Percentiles rank a stretch among this genome's conserved stretches.
Evolutionary conservation across 1,140 invertebrate genomes (phyloP).

Genomic region (Ceratina calcarata): DNA sequence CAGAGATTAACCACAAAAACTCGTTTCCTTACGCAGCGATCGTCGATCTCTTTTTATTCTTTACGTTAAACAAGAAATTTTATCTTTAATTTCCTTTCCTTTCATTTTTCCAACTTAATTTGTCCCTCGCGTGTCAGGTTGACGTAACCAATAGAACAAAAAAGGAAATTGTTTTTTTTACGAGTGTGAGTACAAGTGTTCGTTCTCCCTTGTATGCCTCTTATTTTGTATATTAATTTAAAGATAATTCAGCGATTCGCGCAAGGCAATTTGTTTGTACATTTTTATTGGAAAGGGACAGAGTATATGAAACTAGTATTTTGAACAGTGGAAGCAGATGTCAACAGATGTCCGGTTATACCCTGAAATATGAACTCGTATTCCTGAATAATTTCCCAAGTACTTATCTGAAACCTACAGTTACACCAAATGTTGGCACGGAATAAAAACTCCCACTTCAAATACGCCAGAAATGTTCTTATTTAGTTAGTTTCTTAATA

Average conservation of each 20-base stretch:
- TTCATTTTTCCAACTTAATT: too few relatives aligned
- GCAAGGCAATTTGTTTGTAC: too few relatives aligned
- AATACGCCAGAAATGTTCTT: background rate
- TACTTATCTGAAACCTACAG: conserved; percentile 1
- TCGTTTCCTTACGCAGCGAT: conserved; percentile 39
- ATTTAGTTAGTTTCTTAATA: too few relatives aligned
- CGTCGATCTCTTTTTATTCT: background rate
- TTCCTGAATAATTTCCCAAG: background rate
- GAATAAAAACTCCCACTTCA: background rate
- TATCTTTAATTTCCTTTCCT: background rate
- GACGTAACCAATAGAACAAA: too few relatives aligned
- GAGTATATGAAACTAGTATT: background rate
- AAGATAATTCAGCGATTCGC: too few relatives aligned
- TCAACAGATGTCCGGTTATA: conserved; percentile 34
- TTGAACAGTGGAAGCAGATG: background rate
- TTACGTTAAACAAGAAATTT: conserved; percentile 14
- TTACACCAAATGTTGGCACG: conserved; percentile 12
- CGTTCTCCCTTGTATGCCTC: too few relatives aligned
- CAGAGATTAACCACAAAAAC: conserved; percentile 49
- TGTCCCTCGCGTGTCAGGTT: too few relatives aligned
- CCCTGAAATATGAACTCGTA: background rate
- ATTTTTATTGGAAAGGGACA: background rate
- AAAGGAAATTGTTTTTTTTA: too few relatives aligned
- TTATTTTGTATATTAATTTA: too few relatives aligned
- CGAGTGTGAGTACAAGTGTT: too few relatives aligned